Conservation (phyloP, 2,113 vertebrate genomes). For the Chrysemys picta region DNA sequence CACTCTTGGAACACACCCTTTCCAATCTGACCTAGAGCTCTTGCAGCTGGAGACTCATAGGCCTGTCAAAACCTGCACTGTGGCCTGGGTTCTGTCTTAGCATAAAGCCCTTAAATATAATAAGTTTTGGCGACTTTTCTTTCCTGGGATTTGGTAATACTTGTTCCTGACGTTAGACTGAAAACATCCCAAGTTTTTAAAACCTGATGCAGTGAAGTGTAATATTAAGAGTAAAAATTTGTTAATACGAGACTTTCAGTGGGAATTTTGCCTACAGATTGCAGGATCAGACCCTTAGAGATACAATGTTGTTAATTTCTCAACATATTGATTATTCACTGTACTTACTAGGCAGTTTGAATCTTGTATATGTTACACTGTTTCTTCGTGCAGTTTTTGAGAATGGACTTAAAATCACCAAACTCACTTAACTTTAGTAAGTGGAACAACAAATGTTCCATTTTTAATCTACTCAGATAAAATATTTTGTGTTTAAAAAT, state of each 20-base stretch:
- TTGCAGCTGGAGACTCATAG: background rate
- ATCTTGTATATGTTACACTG: background rate
- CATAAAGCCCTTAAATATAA: background rate
- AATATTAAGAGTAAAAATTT: background rate
- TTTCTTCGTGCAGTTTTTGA: background rate
- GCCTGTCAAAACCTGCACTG: background rate
- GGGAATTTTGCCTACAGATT: background rate
- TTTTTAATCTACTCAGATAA: background rate
- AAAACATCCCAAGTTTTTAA: background rate
- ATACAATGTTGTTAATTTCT: background rate
- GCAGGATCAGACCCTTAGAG: background rate
- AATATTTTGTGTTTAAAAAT: background rate
- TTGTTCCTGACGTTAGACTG: background rate
- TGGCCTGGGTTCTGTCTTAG: background rate
- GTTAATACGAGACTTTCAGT: background rate
- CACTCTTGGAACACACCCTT: background rate
- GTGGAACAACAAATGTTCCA: background rate
- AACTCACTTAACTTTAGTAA: background rate
- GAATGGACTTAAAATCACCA: background rate
- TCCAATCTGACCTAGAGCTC: conserved; percentile 8
- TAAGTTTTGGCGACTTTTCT: background rate
- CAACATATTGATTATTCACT: background rate
- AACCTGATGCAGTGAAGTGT: background rate
- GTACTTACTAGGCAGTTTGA: background rate
- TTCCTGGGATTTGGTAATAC: background rate